Conservation (phyloP, 2,113 vertebrate genomes). For the Hippocampus barbouri region DNA sequence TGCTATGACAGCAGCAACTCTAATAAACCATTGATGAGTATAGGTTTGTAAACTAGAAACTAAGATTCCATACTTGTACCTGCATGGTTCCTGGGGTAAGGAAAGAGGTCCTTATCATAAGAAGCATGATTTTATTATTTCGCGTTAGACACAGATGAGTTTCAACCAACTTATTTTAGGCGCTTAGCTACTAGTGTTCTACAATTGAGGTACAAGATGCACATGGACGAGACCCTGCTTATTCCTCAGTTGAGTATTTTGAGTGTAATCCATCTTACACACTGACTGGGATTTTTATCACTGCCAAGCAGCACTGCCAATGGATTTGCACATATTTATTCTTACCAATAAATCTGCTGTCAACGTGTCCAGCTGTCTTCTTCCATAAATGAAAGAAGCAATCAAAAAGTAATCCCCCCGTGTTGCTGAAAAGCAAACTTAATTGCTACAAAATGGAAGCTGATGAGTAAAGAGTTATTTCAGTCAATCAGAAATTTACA, state of each 20-base stretch:
- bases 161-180: background rate
- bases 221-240: background rate
- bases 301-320: constrained; percentile 7
- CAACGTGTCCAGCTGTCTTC: constrained; percentile 15
- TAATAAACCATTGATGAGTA: background rate
- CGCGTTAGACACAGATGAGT: background rate
- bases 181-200: background rate
- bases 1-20: background rate
- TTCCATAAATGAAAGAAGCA: constrained; percentile 1
- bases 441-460: background rate
- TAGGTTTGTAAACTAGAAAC: background rate
- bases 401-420: constrained; percentile 12
- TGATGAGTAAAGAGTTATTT: background rate
- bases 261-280: background rate
- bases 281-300: constrained; percentile 1
- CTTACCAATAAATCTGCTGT: constrained; percentile 18
- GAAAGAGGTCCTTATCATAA: background rate
- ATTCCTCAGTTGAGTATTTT: background rate
- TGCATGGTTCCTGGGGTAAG: background rate
- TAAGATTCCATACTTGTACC: background rate
- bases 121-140: background rate
- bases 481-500: constrained; percentile 29
- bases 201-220: background rate
- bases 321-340: constrained; percentile 23
- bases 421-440: background rate